Percentiles rank a stretch among this genome's conserved stretches.
These are phyloP conservation scores for Illadopsis cleaveri DNA, from an alignment of 2,113 vertebrate genomes.

Conservation along the genomic window DNA sequence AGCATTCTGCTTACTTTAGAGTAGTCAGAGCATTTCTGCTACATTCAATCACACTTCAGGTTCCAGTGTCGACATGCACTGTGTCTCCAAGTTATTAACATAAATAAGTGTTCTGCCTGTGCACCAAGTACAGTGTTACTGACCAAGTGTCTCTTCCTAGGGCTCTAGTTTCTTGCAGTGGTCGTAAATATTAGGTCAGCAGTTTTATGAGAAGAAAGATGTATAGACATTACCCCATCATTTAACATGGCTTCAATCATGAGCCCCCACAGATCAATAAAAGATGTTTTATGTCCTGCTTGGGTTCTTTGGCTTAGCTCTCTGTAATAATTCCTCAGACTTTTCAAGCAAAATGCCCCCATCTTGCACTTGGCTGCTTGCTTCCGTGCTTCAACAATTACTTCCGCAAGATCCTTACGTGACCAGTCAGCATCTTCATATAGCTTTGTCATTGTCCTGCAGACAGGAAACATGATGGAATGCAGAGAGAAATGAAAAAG, in stretches of 20 bases:
- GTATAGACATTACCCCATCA: conserved; percentile 73
- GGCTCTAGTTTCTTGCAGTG: background rate
- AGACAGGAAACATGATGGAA: background rate
- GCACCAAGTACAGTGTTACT: background rate
- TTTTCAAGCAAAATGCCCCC: conserved; percentile 70
- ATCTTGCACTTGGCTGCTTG: conserved; percentile 73
- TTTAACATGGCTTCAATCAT: conserved; percentile 79
- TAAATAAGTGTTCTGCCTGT: background rate
- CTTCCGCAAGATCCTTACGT: conserved; percentile 71
- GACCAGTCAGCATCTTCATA: conserved; percentile 86
- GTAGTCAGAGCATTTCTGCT: background rate
- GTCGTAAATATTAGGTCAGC: background rate
- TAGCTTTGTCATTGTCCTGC: conserved; percentile 83
- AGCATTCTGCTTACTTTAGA: background rate
- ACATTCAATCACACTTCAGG: background rate
- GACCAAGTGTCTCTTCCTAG: background rate
- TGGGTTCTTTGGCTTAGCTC: conserved; percentile 74
- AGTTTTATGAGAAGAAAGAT: background rate
- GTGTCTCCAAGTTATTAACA: background rate
- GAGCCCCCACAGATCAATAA: conserved; percentile 85
- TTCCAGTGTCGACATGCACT: background rate
- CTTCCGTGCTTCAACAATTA: conserved; percentile 71
- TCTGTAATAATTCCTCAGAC: conserved; percentile 72
- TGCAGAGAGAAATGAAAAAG: background rate
- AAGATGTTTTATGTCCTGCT: conserved; percentile 79